Evolutionary conservation across 2,113 vertebrate genomes (phyloP).

Genomic region (Xenopus laevis): DNA sequence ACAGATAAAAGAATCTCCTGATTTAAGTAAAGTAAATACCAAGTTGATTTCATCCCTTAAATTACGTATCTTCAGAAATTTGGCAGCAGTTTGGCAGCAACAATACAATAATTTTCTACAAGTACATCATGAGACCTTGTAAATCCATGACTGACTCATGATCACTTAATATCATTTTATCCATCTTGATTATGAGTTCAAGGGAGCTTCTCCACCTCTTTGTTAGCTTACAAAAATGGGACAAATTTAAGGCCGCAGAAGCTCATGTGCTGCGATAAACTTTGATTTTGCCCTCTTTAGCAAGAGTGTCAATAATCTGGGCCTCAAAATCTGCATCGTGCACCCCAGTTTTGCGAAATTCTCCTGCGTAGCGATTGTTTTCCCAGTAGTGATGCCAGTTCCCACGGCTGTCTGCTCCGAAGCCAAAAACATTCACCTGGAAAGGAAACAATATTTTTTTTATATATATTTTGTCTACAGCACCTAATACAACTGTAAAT

Average conservation of each 20-base stretch:
- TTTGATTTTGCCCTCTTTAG: slow-evolving; percentile 85
- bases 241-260: rapidly evolving
- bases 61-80: too few species aligned
- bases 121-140: too few species aligned
- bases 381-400: slow-evolving; percentile 99
- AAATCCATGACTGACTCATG: too few species aligned
- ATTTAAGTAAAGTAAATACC: not conserved
- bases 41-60: too few species aligned
- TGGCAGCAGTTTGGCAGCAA: too few species aligned
- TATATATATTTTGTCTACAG: not conserved
- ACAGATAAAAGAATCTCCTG: not conserved
- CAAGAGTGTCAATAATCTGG: slow-evolving; percentile 84
- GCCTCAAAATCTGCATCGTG: slow-evolving; percentile 95
- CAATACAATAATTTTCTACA: too few species aligned
- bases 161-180: too few species aligned
- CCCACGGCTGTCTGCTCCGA: slow-evolving; percentile 88
- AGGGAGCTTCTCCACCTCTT: not conserved
- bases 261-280: slow-evolving; percentile 87
- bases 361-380: slow-evolving; percentile 92
- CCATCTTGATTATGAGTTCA: not conserved
- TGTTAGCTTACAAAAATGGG: not conserved
- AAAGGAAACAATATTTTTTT: too few species aligned
- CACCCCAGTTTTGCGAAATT: slow-evolving; percentile 93
- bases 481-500: not conserved
- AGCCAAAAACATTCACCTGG: slow-evolving; percentile 95